Evolutionary conservation across 2,888 invertebrate genomes (phyloP).

Genomic region (Himalopsyche kuldschensis): DNA sequence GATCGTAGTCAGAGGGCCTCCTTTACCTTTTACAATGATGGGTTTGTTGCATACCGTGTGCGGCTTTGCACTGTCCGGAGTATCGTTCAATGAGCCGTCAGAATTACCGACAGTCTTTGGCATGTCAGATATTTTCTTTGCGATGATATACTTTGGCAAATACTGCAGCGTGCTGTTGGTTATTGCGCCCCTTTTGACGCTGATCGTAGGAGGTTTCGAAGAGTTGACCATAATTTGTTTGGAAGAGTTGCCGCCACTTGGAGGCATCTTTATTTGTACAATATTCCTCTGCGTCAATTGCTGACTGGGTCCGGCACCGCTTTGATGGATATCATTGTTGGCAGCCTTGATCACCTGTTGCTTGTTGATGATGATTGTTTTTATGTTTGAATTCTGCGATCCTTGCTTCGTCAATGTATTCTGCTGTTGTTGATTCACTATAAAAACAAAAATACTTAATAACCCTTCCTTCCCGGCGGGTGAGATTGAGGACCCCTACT

Average conservation of each 20-base stretch:
- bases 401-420: background rate
- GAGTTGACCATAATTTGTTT: conserved; percentile 11
- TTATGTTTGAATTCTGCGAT: conserved; percentile 14
- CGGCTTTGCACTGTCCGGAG: conserved; percentile 3
- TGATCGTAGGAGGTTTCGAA: conserved; percentile 5
- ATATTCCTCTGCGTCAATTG: conserved; percentile 17
- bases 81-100: background rate
- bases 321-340: conserved; percentile 10
- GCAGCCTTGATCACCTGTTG: conserved; percentile 20
- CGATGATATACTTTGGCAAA: conserved; percentile 48
- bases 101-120: background rate
- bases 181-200: conserved; percentile 13
- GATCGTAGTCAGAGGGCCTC: conserved; percentile 23
- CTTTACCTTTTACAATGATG: conserved; percentile 32
- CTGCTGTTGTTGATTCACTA: conserved; percentile 17
- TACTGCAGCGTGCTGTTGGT: conserved; percentile 43
- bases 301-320: background rate
- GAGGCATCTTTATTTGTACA: conserved; percentile 28
- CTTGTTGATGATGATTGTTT: conserved; percentile 38
- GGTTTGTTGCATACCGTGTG: conserved; percentile 22
- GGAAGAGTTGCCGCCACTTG: background rate
- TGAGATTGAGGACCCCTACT: too few relatives aligned
- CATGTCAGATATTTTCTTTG: conserved; percentile 44
- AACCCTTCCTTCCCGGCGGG: too few relatives aligned
- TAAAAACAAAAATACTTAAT: background rate